Percentiles rank a stretch among this genome's conserved stretches.
Conservation (phyloP, 2,797 vertebrate genomes). For the Microtus obscurus region DNA sequence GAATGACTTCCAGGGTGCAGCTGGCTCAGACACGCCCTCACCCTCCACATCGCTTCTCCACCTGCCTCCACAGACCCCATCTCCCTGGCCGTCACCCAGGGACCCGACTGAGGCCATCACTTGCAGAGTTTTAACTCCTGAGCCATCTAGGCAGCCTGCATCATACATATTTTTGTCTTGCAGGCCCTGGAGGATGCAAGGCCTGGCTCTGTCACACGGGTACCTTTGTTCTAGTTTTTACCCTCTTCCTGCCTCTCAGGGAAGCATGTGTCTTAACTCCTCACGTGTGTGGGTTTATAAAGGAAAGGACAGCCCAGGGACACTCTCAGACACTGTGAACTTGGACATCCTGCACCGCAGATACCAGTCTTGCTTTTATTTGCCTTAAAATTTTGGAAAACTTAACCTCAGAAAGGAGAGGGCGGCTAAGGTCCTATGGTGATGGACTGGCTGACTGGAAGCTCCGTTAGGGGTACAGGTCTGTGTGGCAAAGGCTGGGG, state of each 20-base stretch:
- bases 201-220: background rate
- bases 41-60: rapidly evolving
- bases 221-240: background rate
- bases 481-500: rapidly evolving
- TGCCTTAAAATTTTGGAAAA: rapidly evolving
- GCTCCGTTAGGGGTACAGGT: rapidly evolving
- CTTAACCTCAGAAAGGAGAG: background rate
- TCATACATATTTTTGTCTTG: background rate
- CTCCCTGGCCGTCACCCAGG: background rate
- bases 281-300: rapidly evolving
- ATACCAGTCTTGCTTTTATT: rapidly evolving
- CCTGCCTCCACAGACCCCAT: too few relatives aligned
- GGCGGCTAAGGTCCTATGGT: rapidly evolving
- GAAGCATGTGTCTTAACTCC: rapidly evolving
- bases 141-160: background rate
- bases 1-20: background rate
- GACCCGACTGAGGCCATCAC: background rate
- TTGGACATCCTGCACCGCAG: rapidly evolving
- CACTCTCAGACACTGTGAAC: rapidly evolving
- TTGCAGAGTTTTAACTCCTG: background rate
- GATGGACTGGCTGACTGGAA: rapidly evolving
- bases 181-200: background rate
- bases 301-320: rapidly evolving
- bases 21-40: rapidly evolving
- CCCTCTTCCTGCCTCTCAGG: rapidly evolving